These are phyloP conservation scores for Yponomeuta sedellus DNA, from an alignment of 2,888 invertebrate species.

Conservation along the genomic window DNA sequence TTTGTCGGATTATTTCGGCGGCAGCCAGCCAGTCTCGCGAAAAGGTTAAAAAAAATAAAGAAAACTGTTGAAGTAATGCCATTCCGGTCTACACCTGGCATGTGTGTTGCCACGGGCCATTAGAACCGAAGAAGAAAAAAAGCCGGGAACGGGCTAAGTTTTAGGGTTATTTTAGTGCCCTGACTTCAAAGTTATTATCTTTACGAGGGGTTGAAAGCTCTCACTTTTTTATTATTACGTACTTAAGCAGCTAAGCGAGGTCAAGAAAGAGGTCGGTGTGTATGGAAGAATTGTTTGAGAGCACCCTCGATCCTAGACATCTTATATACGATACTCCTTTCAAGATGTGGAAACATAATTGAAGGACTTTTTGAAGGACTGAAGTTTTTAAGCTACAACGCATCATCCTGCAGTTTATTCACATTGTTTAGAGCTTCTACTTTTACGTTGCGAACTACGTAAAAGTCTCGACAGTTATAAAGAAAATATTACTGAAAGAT, in stretches of 20 bases:
- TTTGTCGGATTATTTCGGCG: neutral
- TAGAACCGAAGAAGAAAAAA: neutral
- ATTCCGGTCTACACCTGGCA: neutral
- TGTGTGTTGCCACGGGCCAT: neutral
- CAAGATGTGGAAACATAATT: neutral
- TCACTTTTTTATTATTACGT: constrained; percentile 55
- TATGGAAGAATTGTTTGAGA: neutral
- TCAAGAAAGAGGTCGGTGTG: neutral
- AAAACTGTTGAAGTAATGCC: neutral
- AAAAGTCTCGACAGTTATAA: too few species aligned
- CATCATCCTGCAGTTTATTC: too few species aligned
- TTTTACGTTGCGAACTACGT: too few species aligned
- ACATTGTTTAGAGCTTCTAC: too few species aligned
- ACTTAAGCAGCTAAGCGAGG: constrained; percentile 45
- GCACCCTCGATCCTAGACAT: neutral
- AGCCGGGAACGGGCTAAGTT: constrained; percentile 18
- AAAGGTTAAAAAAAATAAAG: neutral
- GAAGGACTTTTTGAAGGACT: neutral
- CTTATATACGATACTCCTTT: neutral
- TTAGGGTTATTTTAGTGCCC: constrained; percentile 39
- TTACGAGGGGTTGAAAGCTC: constrained; percentile 69
- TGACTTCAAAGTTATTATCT: constrained; percentile 60
- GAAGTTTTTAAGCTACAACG: too few species aligned
- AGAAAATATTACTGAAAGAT: neutral
- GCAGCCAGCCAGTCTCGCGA: neutral